A percentile compares a stretch with the other conserved stretches of the same genome.
Evolutionary conservation across 2,113 vertebrate species (phyloP).

Genomic region (Gymnogyps californianus): DNA sequence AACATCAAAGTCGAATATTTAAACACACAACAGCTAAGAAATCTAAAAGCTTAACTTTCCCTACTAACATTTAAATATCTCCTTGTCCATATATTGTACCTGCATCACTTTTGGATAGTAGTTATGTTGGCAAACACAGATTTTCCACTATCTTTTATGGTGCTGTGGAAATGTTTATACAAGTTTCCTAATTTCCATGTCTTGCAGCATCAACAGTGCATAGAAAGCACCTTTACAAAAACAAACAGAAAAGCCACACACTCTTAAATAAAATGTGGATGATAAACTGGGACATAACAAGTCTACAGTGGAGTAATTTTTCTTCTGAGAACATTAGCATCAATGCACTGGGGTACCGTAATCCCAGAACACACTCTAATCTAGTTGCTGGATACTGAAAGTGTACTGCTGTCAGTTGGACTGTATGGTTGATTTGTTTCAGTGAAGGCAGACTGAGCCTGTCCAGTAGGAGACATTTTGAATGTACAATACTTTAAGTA

Average conservation of each 20-base stretch:
- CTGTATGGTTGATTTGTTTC: background rate
- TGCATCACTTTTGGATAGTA: background rate
- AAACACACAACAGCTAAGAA: background rate
- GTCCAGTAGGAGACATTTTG: background rate
- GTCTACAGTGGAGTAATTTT: background rate
- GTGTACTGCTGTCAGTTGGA: background rate
- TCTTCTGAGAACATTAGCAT: background rate
- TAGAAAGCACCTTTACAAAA: background rate
- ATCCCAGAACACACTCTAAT: background rate
- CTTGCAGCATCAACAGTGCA: background rate
- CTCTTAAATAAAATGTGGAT: background rate
- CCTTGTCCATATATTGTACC: background rate
- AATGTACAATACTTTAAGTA: background rate
- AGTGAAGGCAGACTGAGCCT: background rate
- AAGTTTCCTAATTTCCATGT: background rate
- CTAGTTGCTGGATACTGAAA: background rate
- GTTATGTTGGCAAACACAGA: background rate
- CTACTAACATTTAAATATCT: background rate
- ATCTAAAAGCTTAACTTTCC: background rate
- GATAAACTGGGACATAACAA: background rate
- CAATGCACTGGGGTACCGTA: background rate
- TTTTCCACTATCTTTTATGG: background rate
- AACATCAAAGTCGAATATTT: background rate
- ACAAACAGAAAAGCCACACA: background rate
- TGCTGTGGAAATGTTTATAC: background rate